A percentile compares a stretch with the other conserved stretches of the same genome.
phyloP scores from a whole-genome alignment of 2,797 vertebrate genomes.

The Phataginus tricuspis region DNA sequence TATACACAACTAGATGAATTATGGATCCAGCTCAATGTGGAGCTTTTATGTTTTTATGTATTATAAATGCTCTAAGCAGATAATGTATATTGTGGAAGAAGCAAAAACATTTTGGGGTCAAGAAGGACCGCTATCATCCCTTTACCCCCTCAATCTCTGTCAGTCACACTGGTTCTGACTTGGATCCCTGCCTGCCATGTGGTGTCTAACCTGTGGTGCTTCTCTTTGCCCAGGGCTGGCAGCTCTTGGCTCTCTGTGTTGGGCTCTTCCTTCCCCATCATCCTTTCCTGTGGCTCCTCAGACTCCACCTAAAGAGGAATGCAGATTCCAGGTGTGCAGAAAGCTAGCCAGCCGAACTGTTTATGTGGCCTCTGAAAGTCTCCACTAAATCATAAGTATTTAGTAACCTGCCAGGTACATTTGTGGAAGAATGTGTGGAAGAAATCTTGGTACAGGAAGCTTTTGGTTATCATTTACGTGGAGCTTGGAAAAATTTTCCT shows the following conservation, averaged over 20 bases:
- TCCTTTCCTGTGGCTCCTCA: slow-evolving; percentile 96
- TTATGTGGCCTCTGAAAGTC: not conserved
- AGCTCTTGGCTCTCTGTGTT: slow-evolving; percentile 95
- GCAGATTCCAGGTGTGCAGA: slow-evolving; percentile 93
- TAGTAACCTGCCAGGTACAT: slow-evolving; percentile 7
- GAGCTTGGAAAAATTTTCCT: not conserved
- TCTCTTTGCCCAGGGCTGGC: slow-evolving; percentile 92
- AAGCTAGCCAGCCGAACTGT: not conserved
- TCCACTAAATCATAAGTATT: slow-evolving; percentile 36
- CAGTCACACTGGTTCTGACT: not conserved
- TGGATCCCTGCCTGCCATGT: accelerated
- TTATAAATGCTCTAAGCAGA: not conserved
- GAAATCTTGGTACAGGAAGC: not conserved
- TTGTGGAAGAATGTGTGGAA: slow-evolving; percentile 8
- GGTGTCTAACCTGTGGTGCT: slow-evolving; percentile 15
- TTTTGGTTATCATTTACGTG: not conserved
- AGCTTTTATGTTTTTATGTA: not conserved
- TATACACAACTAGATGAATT: not conserved
- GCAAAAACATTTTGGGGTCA: not conserved
- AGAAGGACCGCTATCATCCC: not conserved
- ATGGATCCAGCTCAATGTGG: not conserved
- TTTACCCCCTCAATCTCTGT: not conserved
- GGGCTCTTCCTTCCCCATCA: slow-evolving; percentile 97
- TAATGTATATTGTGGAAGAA: not conserved
- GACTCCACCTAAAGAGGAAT: slow-evolving; percentile 93